Evolutionary conservation across 1,140 invertebrate genomes (phyloP), one percentile per base, ranked within the genome.

Genomic region (Euwallacea similis): DNA sequence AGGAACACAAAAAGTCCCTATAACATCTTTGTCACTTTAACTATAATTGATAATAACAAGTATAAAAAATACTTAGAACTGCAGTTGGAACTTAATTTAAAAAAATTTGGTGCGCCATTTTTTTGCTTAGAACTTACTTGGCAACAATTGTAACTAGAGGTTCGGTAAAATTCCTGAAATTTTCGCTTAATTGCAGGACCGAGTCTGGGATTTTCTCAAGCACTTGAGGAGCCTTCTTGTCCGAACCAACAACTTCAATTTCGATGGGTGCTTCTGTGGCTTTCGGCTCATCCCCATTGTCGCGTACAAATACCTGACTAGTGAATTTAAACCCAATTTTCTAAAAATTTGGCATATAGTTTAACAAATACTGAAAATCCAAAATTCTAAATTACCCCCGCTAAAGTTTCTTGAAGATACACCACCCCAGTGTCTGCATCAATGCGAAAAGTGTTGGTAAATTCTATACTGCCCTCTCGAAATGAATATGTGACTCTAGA

Each of bases 221-320:
- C 50, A 80, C 75, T 47, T 83, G 86, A 56, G 95, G 95, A 50
- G 93, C 89, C 81, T 95, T 94, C 81, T 94, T 95, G 78, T 93
- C 89, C 2, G 93, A 93, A 77, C 93, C 92, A 0, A 95, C 92
- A 15, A 96, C 92, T 71, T 88, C 86, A 73, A 97, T 93, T 72
- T 90, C 87, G 70, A 96, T 85, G 78, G 90, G 88, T 64, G 92
- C 93, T 73, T 87, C 87, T 70, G 73, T 66, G 11, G 85, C 83
- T 77, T 87, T 85, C 4, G 86, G 85, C 50, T 82, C 83, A 73
- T 84, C 82, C 7, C 93, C 93, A 76, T 88, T 86, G 82, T 97
- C 95, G 42, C 85, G 86, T 0, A 94, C 94, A 62, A 55, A 50
- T 44, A 78, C 73, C n/a, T 55, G 69, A 33, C 60, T 67, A 7